Percentiles rank a stretch among this genome's conserved stretches.
These are phyloP conservation scores for Conopomorpha cramerella DNA, from an alignment of 1,140 invertebrate species.

Conservation along the genomic window DNA sequence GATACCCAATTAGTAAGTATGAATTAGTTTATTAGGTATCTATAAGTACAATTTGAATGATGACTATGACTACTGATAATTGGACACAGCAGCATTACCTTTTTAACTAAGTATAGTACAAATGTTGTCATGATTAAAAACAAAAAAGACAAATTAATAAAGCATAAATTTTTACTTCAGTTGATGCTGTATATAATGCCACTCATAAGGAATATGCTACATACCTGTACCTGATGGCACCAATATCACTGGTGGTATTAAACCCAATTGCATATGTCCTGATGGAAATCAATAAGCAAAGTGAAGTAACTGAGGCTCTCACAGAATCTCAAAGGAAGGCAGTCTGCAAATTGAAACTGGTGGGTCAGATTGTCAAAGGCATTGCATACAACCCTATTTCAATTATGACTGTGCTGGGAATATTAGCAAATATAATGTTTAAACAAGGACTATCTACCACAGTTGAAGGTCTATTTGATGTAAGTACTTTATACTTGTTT, in stretches of 20 bases:
- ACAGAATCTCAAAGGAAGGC: slow-evolving; percentile 13
- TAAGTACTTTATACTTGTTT: slow-evolving; percentile 35
- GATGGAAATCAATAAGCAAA: slow-evolving; percentile 83
- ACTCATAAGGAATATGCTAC: slow-evolving; percentile 88
- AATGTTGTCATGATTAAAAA: neutral
- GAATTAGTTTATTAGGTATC: slow-evolving; percentile 5
- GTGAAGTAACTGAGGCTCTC: slow-evolving; percentile 22
- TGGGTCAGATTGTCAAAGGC: slow-evolving; percentile 62
- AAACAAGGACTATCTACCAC: slow-evolving; percentile 76
- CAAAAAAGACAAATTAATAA: slow-evolving; percentile 4
- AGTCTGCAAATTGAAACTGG: slow-evolving; percentile 20
- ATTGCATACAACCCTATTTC: slow-evolving; percentile 89
- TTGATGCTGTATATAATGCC: slow-evolving; percentile 73
- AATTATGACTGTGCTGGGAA: slow-evolving; percentile 90
- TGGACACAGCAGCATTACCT: too few relatives aligned
- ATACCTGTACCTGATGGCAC: slow-evolving; percentile 93
- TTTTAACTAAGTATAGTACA: too few relatives aligned
- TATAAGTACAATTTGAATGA: too few relatives aligned
- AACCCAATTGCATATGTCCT: slow-evolving; percentile 92
- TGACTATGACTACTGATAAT: too few relatives aligned
- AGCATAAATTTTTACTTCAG: slow-evolving; percentile 46
- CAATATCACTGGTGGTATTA: slow-evolving; percentile 89
- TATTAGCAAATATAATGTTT: slow-evolving; percentile 84
- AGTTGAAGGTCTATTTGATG: slow-evolving; percentile 76
- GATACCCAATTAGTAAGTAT: slow-evolving; percentile 90